These are phyloP conservation scores for Globodera ellingtonae DNA, from an alignment of 1,140 invertebrate genomes.

Conservation along the genomic window DNA sequence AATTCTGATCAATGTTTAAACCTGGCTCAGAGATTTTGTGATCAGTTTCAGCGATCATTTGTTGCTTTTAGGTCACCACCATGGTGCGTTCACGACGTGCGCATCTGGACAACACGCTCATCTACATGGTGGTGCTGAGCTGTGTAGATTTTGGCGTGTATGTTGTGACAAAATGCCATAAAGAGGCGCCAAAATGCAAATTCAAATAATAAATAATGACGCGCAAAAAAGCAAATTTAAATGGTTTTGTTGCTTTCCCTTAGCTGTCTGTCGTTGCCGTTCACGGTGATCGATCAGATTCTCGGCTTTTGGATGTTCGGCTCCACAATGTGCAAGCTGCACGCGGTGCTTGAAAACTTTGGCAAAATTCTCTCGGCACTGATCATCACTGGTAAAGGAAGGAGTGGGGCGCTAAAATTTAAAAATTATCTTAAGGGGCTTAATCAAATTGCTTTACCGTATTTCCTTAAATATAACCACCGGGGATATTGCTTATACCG, in stretches of 20 bases:
- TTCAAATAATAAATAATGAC: not conserved
- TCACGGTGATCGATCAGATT: slow-evolving; percentile 65
- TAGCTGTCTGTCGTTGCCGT: slow-evolving; percentile 60
- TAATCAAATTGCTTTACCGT: too few relatives aligned
- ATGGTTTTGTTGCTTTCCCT: not conserved
- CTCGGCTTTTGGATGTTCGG: slow-evolving; percentile 66
- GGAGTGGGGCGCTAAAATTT: not conserved
- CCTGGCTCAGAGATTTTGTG: not conserved
- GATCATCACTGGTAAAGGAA: slow-evolving; percentile 50
- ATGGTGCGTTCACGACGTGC: slow-evolving; percentile 52
- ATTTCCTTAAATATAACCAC: too few relatives aligned
- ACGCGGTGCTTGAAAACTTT: slow-evolving; percentile 64
- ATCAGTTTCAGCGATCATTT: slow-evolving; percentile 6
- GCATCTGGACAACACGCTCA: slow-evolving; percentile 60
- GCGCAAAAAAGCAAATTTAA: not conserved
- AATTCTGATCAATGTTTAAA: too few relatives aligned
- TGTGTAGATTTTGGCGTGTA: slow-evolving; percentile 63
- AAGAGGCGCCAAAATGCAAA: not conserved
- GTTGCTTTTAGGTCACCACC: not conserved
- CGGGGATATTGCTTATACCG: too few relatives aligned
- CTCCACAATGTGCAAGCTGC: slow-evolving; percentile 58
- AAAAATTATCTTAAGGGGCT: too few relatives aligned
- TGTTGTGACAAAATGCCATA: slow-evolving; percentile 1
- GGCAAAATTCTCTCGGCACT: slow-evolving; percentile 63
- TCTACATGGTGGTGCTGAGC: slow-evolving; percentile 62